phyloP scores from a whole-genome alignment of 2,113 vertebrate species.

The Lophochroa leadbeateri region DNA sequence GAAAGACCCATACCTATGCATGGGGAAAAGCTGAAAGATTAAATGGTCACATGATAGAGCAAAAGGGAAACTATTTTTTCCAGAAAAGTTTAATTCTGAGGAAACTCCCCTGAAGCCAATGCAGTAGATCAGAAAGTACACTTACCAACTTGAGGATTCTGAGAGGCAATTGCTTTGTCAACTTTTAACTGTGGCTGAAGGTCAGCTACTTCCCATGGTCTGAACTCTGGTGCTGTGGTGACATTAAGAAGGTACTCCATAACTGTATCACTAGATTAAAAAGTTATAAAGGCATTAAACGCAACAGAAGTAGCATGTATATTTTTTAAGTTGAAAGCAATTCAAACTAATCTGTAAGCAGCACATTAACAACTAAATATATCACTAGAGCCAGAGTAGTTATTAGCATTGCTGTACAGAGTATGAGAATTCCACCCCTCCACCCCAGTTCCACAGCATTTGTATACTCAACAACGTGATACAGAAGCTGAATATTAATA shows the following conservation, averaged over 20 bases:
- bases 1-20: neutral
- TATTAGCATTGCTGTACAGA: neutral
- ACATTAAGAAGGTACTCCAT: constrained; percentile 99
- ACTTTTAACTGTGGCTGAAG: constrained; percentile 78
- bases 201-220: constrained; percentile 89
- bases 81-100: neutral
- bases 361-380: neutral
- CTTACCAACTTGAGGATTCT: constrained; percentile 86
- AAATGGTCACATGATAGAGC: neutral
- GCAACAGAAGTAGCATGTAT: fast-evolving
- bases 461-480: neutral
- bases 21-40: neutral
- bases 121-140: neutral
- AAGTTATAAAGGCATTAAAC: neutral
- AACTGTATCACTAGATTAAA: constrained; percentile 85
- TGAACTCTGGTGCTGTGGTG: constrained; percentile 93
- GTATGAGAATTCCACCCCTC: neutral
- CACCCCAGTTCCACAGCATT: neutral
- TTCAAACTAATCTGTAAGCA: neutral
- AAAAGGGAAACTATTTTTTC: neutral
- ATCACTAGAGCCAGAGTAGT: neutral
- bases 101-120: neutral
- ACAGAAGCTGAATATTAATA: neutral
- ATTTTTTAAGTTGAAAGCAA: neutral
- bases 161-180: constrained; percentile 85